Evolutionary conservation across 2,113 vertebrate genomes (phyloP), one percentile per base, ranked within the genome.

Genomic region (Leptodactylus fuscus): DNA sequence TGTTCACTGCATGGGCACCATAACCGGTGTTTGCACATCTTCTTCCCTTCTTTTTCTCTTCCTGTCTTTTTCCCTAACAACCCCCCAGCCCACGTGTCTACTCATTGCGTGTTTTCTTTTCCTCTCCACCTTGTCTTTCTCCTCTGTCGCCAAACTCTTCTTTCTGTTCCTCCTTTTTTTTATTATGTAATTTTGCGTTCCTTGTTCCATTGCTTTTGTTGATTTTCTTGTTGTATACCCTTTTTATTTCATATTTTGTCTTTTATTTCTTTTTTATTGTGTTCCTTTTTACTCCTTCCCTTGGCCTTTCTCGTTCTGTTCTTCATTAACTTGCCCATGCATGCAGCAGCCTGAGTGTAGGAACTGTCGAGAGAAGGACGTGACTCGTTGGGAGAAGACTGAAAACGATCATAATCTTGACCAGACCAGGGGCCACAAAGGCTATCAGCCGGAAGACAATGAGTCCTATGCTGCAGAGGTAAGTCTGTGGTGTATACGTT

Each of bases 311-410:
- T 80, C 94, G 92, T 90, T 90, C 94, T 92, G 95, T 92, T 95
- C 91, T 85, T 96, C 96, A 97, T 97, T 96, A 95, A 96, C 95
- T 94, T 95, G 93, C 95, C 95, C 96, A 96, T 95, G 93, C 94
- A 95, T 96, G 93, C 95, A 98, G 96, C 96, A 97, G 88, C 91
- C 96, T 93, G 96, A 98, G 94, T 97, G 93, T 95, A 98, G 97
- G 95, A 96, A 96, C 88, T 91, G 94, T 89, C 90, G 91, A 87
- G 94, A 93, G 69, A 87, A 87, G 87, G 82, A 94, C 86, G 91
- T 91, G 88, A 90, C 90, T 81, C 89, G 91, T 88, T 87, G 87
- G 76, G 88, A 90, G 76, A 87, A 89, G 86, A 86, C 89, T 1
- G 94, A 93, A 81, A 82, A 87, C 27, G 94, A 95, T 85, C 91